Evolutionary conservation across 2,888 invertebrate species (phyloP), one percentile per base, ranked within the genome.

Genomic region (Oxytorus armatus): DNA sequence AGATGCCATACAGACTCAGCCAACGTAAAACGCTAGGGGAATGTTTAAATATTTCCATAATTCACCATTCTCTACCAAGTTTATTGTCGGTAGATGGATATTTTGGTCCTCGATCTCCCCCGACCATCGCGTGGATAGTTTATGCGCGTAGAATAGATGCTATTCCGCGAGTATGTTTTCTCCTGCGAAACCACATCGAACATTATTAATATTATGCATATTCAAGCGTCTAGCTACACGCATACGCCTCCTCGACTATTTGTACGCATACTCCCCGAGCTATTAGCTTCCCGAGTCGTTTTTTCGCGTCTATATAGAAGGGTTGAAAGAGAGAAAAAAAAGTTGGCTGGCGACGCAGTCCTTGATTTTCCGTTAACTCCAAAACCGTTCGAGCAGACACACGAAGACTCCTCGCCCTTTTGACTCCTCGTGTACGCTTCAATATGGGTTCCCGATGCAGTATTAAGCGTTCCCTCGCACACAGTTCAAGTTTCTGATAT

Each of bases 281-380:
- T 36, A 59, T 53, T 42, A 1, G 59, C 51, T 51, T 18, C 25
- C 36, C 3, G 16, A 55, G 11, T 53, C 21, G 29, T 39, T 44
- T 53, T 39, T 14, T 7, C 5, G n/a, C 8, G 3, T 39, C 33
- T 3, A n/a, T n/a, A 7, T 3, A 36, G 36, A 55, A 51, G 18
- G 10, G 59, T 7, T 18, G 18, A 25, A n/a, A 63, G 65, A 33
- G 49, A 39, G 8, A 11, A 14, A 23, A 7, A 11, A n/a, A 8
- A 4, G 16, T 21, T 14, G 59, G 7, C 39, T 29, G 21, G n/a
- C 14, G 11, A 25, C 14, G 47, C 36, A 23, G 65, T 25, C 76
- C 72, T 72, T 72, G 66, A 72, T 73, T 74, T 69, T 77, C 77
- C 80, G 76, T 77, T 68, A 73, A 76, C 76, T 77, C 55, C 8